A percentile compares a stretch with the other conserved stretches of the same genome.
Conservation (phyloP, 2,113 vertebrate genomes). For the Campylomormyrus numenius region DNA sequence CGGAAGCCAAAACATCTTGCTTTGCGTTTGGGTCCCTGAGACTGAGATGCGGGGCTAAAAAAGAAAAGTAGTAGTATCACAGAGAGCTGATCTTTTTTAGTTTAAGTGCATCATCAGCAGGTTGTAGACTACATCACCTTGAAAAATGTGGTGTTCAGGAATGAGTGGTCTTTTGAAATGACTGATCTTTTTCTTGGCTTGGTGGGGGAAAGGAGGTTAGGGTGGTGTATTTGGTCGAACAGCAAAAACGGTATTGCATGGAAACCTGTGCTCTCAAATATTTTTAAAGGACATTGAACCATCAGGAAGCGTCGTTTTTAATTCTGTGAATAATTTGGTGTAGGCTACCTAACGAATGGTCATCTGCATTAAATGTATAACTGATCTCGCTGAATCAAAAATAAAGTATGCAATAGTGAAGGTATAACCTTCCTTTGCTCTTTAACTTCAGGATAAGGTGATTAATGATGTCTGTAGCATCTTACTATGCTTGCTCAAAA, state of each 20-base stretch:
- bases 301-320: background rate
- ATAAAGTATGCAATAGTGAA: background rate
- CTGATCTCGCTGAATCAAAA: background rate
- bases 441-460: background rate
- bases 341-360: background rate
- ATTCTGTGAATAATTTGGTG: background rate
- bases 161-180: slow-evolving; percentile 16
- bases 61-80: background rate
- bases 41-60: background rate
- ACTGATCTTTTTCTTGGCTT: slow-evolving; percentile 1
- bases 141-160: background rate
- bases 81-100: background rate
- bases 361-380: background rate
- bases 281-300: background rate
- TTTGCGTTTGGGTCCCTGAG: background rate
- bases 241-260: background rate
- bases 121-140: background rate
- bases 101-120: slow-evolving; percentile 6
- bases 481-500: slow-evolving; percentile 5
- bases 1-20: background rate
- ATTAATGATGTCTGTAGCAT: background rate
- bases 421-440: background rate
- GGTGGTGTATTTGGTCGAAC: background rate
- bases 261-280: background rate
- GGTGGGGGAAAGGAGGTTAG: background rate